These are phyloP conservation scores for Varroa destructor DNA, from an alignment of 1,140 invertebrate species.

Conservation along the genomic window DNA sequence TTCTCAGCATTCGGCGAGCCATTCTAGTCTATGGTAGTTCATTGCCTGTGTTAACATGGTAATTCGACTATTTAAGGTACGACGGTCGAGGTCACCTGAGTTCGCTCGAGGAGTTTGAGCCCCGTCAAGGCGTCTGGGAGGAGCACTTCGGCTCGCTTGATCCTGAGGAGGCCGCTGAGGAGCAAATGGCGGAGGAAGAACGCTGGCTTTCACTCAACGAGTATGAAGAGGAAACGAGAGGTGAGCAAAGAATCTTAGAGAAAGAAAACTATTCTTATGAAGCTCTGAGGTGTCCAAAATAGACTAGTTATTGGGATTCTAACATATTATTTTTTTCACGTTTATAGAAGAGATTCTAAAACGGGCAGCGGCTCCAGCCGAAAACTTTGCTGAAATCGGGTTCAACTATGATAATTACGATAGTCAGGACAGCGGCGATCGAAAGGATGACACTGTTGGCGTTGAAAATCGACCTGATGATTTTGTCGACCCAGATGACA, in stretches of 20 bases:
- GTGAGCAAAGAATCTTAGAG: no score
- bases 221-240: no score
- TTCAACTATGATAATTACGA: slow-evolving; percentile 58
- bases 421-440: slow-evolving; percentile 20
- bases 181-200: no score
- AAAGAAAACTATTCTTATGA: no score
- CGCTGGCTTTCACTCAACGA: no score
- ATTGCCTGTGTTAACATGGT: not conserved
- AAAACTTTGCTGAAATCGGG: slow-evolving; percentile 61
- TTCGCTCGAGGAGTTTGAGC: slow-evolving; percentile 18
- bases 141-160: no score
- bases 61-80: slow-evolving; percentile 24
- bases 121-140: not conserved
- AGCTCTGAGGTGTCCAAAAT: no score
- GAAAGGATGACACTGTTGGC: slow-evolving; percentile 18
- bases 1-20: no score
- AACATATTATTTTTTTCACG: no score
- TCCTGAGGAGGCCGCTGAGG: no score
- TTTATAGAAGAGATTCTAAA: slow-evolving; percentile 75
- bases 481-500: slow-evolving; percentile 32
- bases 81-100: slow-evolving; percentile 23
- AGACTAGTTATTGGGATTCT: no score
- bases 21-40: no score
- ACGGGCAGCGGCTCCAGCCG: slow-evolving; percentile 55
- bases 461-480: slow-evolving; percentile 29